Percentiles rank a stretch among this genome's conserved stretches.
Evolutionary conservation across 2,113 vertebrate species (phyloP).

Genomic region (Pimephales promelas): DNA sequence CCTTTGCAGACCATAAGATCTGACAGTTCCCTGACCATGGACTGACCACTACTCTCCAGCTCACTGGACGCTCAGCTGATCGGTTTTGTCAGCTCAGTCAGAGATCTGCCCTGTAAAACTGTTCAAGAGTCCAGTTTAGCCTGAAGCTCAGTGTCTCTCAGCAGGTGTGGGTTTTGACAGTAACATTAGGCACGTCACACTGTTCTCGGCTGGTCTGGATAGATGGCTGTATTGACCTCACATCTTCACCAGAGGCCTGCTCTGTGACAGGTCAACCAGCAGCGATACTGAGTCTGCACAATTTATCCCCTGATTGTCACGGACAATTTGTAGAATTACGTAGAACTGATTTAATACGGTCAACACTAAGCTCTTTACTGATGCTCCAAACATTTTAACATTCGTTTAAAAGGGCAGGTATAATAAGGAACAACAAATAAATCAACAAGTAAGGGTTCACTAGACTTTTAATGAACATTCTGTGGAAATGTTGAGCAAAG

Average conservation of each 20-base stretch:
- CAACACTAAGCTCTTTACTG: neutral
- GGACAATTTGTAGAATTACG: neutral
- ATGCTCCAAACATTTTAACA: neutral
- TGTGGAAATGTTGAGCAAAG: neutral
- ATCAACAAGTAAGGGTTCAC: too few relatives aligned
- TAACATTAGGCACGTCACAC: constrained; percentile 25
- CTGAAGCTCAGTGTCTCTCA: constrained; percentile 7
- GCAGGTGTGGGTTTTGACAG: constrained; percentile 8
- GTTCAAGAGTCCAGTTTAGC: constrained; percentile 6
- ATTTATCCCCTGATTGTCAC: neutral
- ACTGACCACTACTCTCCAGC: constrained; percentile 22
- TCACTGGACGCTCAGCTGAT: constrained; percentile 27
- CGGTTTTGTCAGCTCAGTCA: neutral
- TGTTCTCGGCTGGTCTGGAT: constrained; percentile 5
- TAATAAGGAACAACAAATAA: neutral
- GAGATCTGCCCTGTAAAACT: constrained; percentile 11
- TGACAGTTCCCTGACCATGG: constrained; percentile 7
- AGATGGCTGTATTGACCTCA: constrained; percentile 17
- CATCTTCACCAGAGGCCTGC: neutral
- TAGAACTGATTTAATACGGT: neutral
- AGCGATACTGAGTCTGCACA: neutral
- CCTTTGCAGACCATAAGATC: neutral
- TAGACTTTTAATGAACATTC: neutral
- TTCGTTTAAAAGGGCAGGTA: neutral
- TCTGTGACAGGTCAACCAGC: constrained; percentile 1